phyloP scores from a whole-genome alignment of 2,888 invertebrate species.

The Cloeon dipterum region DNA sequence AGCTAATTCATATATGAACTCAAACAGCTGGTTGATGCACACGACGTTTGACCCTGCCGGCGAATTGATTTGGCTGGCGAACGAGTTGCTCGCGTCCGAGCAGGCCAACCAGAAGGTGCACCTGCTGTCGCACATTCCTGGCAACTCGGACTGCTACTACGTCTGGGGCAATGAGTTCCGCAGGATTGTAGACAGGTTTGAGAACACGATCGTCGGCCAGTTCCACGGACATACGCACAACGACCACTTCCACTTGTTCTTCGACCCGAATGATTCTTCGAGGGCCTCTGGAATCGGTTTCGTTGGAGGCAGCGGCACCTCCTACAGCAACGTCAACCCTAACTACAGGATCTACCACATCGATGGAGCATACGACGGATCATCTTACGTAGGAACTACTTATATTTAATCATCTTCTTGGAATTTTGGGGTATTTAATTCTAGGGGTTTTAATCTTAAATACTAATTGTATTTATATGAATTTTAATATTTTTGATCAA shows the following conservation, averaged over 20 bases:
- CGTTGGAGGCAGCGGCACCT: constrained; percentile 64
- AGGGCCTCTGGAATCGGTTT: constrained; percentile 45
- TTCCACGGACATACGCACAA: constrained; percentile 66
- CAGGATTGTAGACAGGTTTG: constrained; percentile 44
- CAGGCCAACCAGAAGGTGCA: constrained; percentile 50
- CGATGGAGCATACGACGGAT: constrained; percentile 22
- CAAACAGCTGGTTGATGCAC: constrained; percentile 49
- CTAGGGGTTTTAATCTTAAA: no score
- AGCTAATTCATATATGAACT: no score
- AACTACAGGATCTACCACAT: constrained; percentile 58
- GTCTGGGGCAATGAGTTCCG: constrained; percentile 51
- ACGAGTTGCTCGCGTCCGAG: constrained; percentile 50
- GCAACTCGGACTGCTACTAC: constrained; percentile 35
- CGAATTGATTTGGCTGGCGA: constrained; percentile 61
- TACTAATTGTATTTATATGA: no score
- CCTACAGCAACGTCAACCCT: constrained; percentile 49
- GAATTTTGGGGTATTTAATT: no score
- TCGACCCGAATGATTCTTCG: constrained; percentile 25
- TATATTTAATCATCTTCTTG: no score
- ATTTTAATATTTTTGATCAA: no score
- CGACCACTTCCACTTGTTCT: constrained; percentile 50
- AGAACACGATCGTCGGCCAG: constrained; percentile 47
- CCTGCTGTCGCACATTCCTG: constrained; percentile 65
- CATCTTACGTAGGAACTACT: neutral
- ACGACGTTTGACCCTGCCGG: constrained; percentile 47